These are phyloP conservation scores for Drosophila cardini DNA, from an alignment of 1,140 invertebrate genomes.

Conservation along the genomic window DNA sequence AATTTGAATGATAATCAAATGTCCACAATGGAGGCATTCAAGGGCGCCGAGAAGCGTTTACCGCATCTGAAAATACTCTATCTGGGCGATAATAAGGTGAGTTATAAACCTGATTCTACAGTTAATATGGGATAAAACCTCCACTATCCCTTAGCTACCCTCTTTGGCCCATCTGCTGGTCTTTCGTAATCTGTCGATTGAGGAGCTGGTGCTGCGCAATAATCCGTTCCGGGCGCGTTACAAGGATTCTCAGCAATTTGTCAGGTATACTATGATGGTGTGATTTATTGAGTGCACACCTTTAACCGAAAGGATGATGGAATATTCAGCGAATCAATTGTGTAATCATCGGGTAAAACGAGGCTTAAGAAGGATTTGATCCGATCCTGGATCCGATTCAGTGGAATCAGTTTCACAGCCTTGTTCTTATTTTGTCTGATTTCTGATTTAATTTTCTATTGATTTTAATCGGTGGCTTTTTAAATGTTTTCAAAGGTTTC, in stretches of 20 bases:
- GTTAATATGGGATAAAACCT: no score
- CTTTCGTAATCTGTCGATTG: constrained; percentile 89
- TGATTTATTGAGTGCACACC: constrained; percentile 33
- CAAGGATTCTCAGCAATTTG: constrained; percentile 90
- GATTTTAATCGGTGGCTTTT: neutral
- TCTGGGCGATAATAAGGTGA: constrained; percentile 93
- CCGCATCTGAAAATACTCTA: constrained; percentile 92
- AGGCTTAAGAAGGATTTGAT: constrained; percentile 38
- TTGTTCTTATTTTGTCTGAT: constrained; percentile 22
- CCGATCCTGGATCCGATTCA: neutral
- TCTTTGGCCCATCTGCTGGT: constrained; percentile 89
- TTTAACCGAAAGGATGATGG: constrained; percentile 26
- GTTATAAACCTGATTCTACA: constrained; percentile 17
- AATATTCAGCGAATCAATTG: constrained; percentile 19
- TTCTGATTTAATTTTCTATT: constrained; percentile 2
- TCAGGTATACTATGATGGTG: constrained; percentile 89
- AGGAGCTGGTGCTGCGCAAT: constrained; percentile 91
- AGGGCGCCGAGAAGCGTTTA: constrained; percentile 87
- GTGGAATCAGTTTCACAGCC: neutral
- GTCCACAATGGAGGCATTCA: constrained; percentile 88
- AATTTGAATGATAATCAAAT: constrained; percentile 94
- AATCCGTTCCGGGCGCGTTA: constrained; percentile 93
- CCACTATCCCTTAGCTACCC: constrained; percentile 86
- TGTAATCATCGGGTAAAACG: constrained; percentile 40
- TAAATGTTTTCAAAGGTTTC: neutral